Base-by-base conservation (phyloP, 1,140 invertebrate species). In the Pygmarrhopalites habei region DNA sequence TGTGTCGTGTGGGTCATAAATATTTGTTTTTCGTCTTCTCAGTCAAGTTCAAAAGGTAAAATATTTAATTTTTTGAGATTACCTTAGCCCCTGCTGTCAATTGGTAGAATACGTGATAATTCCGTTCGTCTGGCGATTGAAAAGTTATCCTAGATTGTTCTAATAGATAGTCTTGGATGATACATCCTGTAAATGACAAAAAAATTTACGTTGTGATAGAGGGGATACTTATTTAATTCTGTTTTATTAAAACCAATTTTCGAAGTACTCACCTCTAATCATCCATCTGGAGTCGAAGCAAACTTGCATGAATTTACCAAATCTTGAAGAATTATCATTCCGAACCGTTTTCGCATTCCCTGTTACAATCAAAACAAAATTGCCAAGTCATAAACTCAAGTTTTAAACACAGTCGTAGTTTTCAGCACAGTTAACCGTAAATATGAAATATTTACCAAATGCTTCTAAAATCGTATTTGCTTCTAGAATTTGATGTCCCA, bases 61-160 rank as follows among this genome's bases (percentile, higher is more conserved):
- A n/a, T n/a, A n/a, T n/a, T n/a, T n/a, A n/a, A n/a, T n/a, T n/a
- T n/a, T n/a, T n/a, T n/a, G n/a, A n/a, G n/a, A n/a, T n/a, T 51
- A 85, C 84, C 79, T 83, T 85, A 2, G 88, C 90, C 17, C 84
- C 88, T 70, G 91, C 89, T 29, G 92, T 88, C 55, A 98, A 79
- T 72, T 98, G 92, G 78, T 98, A 98, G 77, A 98, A 95, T 12
- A 99, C 91, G 75, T 98, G 95, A 74, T 98, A 98, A 74, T 98
- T 98, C 32, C 94, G 81, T 75, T 98, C 95, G 10, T 87, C 85
- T 1, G 84, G 79, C 66, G 89, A 87, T 75, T 97, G 95, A 73
- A 92, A 93, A 5, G 93, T 95, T 70, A 98, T 93, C 62, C 95
- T 81, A 4, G 92, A 95, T 75, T 97, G 92, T 75, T 99, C 95